phyloP scores from a whole-genome alignment of 2,888 invertebrate genomes.

The Mellilla xanthometata region DNA sequence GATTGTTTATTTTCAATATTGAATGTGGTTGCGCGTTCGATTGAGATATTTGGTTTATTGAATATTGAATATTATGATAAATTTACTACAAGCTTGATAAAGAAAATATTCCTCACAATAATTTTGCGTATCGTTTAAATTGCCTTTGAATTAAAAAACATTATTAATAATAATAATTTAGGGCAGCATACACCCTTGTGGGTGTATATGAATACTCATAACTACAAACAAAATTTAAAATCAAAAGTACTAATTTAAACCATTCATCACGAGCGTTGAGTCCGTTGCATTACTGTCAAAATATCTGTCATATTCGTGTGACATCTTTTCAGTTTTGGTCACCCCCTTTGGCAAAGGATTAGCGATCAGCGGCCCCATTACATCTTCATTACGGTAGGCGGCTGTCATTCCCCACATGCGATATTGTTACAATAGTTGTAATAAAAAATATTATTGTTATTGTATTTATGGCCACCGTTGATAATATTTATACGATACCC shows the following conservation, averaged over 20 bases:
- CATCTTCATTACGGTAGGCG: constrained; percentile 82
- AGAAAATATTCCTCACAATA: too few relatives aligned
- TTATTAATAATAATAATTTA: too few relatives aligned
- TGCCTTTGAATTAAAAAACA: too few relatives aligned
- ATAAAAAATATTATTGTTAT: constrained; percentile 72
- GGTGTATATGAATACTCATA: background rate
- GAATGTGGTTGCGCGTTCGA: constrained; percentile 12
- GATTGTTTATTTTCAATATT: constrained; percentile 43
- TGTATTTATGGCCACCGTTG: constrained; percentile 65
- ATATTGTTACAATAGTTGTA: constrained; percentile 61
- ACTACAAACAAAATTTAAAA: constrained; percentile 30
- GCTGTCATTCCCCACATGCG: constrained; percentile 57
- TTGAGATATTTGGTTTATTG: constrained; percentile 10
- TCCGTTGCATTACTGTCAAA: constrained; percentile 81
- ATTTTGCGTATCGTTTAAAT: too few relatives aligned
- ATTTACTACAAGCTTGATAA: too few relatives aligned
- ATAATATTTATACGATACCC: constrained; percentile 71
- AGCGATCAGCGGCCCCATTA: constrained; percentile 72
- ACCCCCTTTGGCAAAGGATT: constrained; percentile 78
- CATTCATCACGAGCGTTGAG: constrained; percentile 46
- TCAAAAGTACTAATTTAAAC: constrained; percentile 50
- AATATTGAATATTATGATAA: background rate
- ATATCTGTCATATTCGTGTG: constrained; percentile 80
- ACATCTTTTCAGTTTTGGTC: constrained; percentile 73
- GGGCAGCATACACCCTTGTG: too few relatives aligned